Percentiles rank a stretch among this genome's conserved stretches.
Evolutionary conservation across 2,797 vertebrate genomes (phyloP).

Genomic region (Melanotaenia boesemani): DNA sequence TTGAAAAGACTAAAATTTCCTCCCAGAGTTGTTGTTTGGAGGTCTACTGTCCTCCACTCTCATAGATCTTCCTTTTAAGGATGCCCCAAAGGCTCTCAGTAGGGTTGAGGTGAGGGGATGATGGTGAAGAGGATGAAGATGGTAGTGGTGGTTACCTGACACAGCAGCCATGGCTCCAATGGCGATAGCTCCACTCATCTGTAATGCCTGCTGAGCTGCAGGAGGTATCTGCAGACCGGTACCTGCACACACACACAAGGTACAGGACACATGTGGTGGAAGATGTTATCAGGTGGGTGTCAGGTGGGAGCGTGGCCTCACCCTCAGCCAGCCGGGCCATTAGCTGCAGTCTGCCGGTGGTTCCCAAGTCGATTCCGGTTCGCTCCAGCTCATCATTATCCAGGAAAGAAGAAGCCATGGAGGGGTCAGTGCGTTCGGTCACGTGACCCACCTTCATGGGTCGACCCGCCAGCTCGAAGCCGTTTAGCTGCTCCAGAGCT

Average conservation of each 20-base stretch:
- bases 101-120: not conserved
- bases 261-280: not conserved
- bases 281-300: not conserved
- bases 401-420: constrained; percentile 91
- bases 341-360: constrained; percentile 93
- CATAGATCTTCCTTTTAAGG: no score
- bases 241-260: constrained; percentile 77
- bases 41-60: no score
- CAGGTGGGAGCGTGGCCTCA: constrained; percentile 22
- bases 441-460: constrained; percentile 99
- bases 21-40: no score
- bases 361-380: constrained; percentile 93
- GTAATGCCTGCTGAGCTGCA: constrained; percentile 94
- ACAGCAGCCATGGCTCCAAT: constrained; percentile 93
- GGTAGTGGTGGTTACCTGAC: constrained; percentile 39
- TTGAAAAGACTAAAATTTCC: no score
- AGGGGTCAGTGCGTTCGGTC: constrained; percentile 92
- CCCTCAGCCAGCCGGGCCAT: constrained; percentile 97
- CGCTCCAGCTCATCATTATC: constrained; percentile 95
- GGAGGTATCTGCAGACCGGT: constrained; percentile 96
- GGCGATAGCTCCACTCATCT: constrained; percentile 95
- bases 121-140: not conserved
- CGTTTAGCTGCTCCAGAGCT: constrained; percentile 96
- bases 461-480: constrained; percentile 95
- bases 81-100: no score